Percentiles rank a stretch among this genome's conserved stretches.
phyloP scores from a whole-genome alignment of 92 coral and sea anemone species.

The Chrysogorgia sp. region DNA sequence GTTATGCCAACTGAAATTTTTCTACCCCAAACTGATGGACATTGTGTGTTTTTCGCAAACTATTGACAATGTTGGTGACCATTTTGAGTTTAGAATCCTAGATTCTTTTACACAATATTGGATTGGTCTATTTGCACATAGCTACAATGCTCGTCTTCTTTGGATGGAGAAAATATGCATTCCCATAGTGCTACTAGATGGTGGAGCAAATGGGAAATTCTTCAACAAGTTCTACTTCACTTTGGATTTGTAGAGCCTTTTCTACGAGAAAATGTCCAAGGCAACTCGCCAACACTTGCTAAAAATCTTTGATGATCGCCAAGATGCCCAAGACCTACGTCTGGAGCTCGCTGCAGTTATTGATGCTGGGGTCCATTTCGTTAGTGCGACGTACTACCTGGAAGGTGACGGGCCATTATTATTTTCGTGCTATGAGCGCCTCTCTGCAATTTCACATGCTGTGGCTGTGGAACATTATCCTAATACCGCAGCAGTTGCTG shows the following conservation, averaged over 20 bases:
- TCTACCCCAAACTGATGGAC: constrained; percentile 62
- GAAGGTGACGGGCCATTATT: constrained; percentile 62
- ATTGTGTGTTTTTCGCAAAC: constrained; percentile 61
- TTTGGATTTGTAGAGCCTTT: constrained; percentile 65
- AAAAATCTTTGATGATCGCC: constrained; percentile 66
- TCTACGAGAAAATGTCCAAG: constrained; percentile 47
- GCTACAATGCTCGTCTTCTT: constrained; percentile 65
- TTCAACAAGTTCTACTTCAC: constrained; percentile 48
- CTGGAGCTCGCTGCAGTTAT: constrained; percentile 60
- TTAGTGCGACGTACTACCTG: constrained; percentile 66
- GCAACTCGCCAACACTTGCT: constrained; percentile 54
- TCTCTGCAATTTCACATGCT: constrained; percentile 54
- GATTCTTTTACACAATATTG: constrained; percentile 55
- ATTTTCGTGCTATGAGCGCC: constrained; percentile 57
- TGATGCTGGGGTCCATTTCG: constrained; percentile 74
- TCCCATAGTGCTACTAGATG: constrained; percentile 63
- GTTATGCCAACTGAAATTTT: constrained; percentile 63
- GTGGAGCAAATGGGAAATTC: constrained; percentile 74
- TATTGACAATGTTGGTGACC: constrained; percentile 56
- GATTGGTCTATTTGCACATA: constrained; percentile 56
- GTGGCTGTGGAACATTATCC: no score
- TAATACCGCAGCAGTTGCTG: constrained; percentile 60
- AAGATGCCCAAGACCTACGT: constrained; percentile 58
- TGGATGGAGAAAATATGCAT: constrained; percentile 71
- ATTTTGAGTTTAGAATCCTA: constrained; percentile 63